Evolutionary conservation across 2,797 vertebrate species (phyloP), one percentile per base, ranked within the genome.

Genomic region (Ciconia nigra): DNA sequence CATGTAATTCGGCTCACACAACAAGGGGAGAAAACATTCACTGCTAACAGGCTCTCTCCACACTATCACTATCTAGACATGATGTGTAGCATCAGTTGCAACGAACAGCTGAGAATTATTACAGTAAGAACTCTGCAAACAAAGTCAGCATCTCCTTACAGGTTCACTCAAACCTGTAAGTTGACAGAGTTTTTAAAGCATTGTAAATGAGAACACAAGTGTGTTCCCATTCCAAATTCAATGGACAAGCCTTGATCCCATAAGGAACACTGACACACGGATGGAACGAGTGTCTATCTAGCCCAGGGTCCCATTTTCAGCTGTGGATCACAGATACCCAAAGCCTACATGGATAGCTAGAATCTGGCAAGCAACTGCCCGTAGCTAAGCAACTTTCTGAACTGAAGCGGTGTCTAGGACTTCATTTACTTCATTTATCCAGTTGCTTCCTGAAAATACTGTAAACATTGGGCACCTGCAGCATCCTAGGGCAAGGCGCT

Each of bases 371-470:
- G 20, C 37, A 22, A 22, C 9, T 54, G 58, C 39, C 54, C 47
- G 41, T 16, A 70, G 28, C 31, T 37, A 54, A 39, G 31, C 14
- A 62, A 29, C 22, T 35, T 83, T 37, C 37, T 47, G 21, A 83
- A 71, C 31, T 6, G 10, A 21, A 67, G 7, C 13, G 1, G 14
- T 12, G 7, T 49, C 52, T 33, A 66, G 28, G 12, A 55, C 35
- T 70, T 46, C 12, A 41, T 21, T 57, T 69, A 61, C 0, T 29
- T 12, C 17, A 35, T 35, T 58, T 1, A 0, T 25, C 16, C 29
- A 29, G 11, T 7, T 58, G 54, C 29, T 79, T 73, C 61, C 49
- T 37, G 22, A 62, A 78, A 87, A 73, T 9, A 57, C n/a, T 41
- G 26, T 21, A 15, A 57, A 41, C 9, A n/a, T n/a, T 15, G 29